phyloP scores from a whole-genome alignment of 2,888 invertebrate genomes.

The Caenorhabditis sp. region DNA sequence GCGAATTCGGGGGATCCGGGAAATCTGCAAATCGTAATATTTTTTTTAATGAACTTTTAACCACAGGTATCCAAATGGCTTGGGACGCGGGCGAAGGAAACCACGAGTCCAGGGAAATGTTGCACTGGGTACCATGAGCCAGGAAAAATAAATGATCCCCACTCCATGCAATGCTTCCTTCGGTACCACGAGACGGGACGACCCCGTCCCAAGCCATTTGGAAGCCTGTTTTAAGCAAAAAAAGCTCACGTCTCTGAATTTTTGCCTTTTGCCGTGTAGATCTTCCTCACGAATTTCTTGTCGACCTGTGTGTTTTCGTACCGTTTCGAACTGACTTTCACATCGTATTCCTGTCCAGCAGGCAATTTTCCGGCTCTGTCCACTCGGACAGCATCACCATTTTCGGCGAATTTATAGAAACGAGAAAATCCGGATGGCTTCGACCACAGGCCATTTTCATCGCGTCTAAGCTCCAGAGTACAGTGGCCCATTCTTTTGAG shows the following conservation, averaged over 20 bases:
- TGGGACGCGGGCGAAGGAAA: too few relatives aligned
- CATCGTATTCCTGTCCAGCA: slow-evolving; percentile 45
- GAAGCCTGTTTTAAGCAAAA: background rate
- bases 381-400: slow-evolving; percentile 61
- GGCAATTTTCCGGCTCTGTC: slow-evolving; percentile 56
- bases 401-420: slow-evolving; percentile 61
- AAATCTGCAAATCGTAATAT: slow-evolving; percentile 9
- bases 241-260: slow-evolving; percentile 22
- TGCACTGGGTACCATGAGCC: too few relatives aligned
- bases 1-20: slow-evolving; percentile 54
- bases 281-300: slow-evolving; percentile 66
- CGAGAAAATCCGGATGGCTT: slow-evolving; percentile 65
- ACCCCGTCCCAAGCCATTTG: too few relatives aligned
- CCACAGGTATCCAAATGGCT: too few relatives aligned
- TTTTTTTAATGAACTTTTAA: too few relatives aligned
- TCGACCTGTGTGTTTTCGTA: slow-evolving; percentile 66
- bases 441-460: slow-evolving; percentile 67
- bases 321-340: slow-evolving; percentile 60
- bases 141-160: too few relatives aligned
- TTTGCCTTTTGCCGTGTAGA: slow-evolving; percentile 61
- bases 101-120: too few relatives aligned
- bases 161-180: too few relatives aligned
- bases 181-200: too few relatives aligned
- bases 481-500: slow-evolving; percentile 49
- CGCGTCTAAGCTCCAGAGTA: slow-evolving; percentile 57